Base-by-base conservation (phyloP, 2,888 invertebrate species). In the Temnothorax unifasciatus region DNA sequence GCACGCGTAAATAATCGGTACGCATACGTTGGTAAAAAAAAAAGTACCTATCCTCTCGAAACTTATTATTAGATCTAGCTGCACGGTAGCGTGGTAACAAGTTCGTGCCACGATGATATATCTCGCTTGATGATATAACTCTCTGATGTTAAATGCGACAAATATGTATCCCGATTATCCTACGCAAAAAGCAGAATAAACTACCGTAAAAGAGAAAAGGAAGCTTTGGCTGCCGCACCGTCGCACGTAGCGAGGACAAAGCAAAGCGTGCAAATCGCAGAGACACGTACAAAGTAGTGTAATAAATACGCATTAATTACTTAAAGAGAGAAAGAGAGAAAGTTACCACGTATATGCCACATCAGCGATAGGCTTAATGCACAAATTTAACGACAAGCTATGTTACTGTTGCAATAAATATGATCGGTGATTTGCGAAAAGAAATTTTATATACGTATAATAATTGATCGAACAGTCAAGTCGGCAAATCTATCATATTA, bases 1-100 rank as follows among this genome's bases (percentile, higher is more conserved):
- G 64, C 47, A 64, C 79, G 57, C 83, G 84, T 83, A 88, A 89
- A 86, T 88, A 83, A 88, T 86, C 9, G 29, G 44, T 34, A 52
- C 18, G 59, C 47, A 21, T 38, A 34, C 18, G 47, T 13, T 18
- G 18, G 6, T 57, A 68, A 54, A 77, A 9, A 34, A 63, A 21
- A 29, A 44, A 5, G 21, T 41, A 59, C 18, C n/a, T 34, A 38
- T 44, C 59, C 21, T 47, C 57, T 47, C 57, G 59, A 13, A 61
- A 81, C 59, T 71, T 81, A 71, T 63, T 66, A 59, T 77, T 63
- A 64, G 59, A 59, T 69, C 44, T 57, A 68, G 38, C 38, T 52
- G n/a, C 54, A 29, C 29, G 74, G 71, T 25, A 50, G 71, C 47
- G 41, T 25, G 73, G 18, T 54, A 77, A 77, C 73, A 73, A 77